Evolutionary conservation across 1,140 invertebrate species (phyloP), one percentile per base, ranked within the genome.

Genomic region (Pygmarrhopalites habei): DNA sequence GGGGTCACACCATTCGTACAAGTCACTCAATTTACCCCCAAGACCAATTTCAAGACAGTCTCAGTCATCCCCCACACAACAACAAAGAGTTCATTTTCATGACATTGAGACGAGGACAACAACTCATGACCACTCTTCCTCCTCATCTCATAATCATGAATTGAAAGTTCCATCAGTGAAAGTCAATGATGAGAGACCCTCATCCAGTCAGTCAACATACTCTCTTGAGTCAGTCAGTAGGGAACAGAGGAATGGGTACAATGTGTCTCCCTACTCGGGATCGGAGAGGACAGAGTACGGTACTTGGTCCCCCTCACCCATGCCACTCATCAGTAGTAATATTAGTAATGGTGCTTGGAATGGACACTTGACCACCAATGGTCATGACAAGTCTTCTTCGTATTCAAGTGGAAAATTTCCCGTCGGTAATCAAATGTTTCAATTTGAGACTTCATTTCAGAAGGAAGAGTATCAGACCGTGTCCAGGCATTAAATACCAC

Each of bases 401-500:
- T 46, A 10, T 17, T 30, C 26, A 12, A 23, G 44, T 46, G 61
- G 58, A 47, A 68, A 68, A 55, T 64, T 64, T 39, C 62, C 62
- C 1, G 66, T 64, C 23, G 65, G 51, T 2, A n/a, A 46, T 25
- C 17, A 39, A 5, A 64, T 57, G 59, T 57, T 47, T 43, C 62
- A 62, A 55, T 68, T 68, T 55, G 52, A 64, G 53, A 59, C 41
- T 14, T 46, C 59, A 23, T 58, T 68, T 19, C 64, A 55, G 7
- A 64, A 64, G 55, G 44, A 59, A 29, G 66, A 68, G 32, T 59
- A 58, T 62, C 46, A 67, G 64, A 26, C 61, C 17, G 46, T 56
- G 23, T 51, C 61, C 5, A 64, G 58, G 19, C 35, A 56, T 56
- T 56, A 56, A 55, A 12, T 49, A 10, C 17, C 35, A 10, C 35